Conservation (phyloP, 2,797 vertebrate genomes). For the Myotis planiceps region DNA sequence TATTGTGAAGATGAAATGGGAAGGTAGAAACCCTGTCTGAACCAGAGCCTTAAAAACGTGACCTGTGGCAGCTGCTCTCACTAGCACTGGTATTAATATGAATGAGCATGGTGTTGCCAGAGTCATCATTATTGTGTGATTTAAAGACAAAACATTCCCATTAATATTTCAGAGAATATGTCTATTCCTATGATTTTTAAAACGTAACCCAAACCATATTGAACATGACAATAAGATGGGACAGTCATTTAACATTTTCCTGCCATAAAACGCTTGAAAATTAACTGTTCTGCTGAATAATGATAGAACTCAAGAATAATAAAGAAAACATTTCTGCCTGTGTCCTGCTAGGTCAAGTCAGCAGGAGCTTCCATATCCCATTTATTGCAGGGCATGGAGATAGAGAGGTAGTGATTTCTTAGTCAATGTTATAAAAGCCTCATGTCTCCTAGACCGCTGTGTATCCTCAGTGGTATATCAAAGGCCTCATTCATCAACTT, state of each 20-base stretch:
- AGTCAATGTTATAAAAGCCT: constrained; percentile 42
- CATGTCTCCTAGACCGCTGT: not conserved
- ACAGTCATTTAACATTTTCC: not conserved
- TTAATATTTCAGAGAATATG: constrained; percentile 44
- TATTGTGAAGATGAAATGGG: constrained; percentile 39
- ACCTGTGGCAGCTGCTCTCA: constrained; percentile 21
- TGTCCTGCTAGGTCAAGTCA: not conserved
- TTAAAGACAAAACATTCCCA: constrained; percentile 13
- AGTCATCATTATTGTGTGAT: constrained; percentile 35
- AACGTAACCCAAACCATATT: not conserved
- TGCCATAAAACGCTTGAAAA: constrained; percentile 40
- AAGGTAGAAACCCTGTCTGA: not conserved
- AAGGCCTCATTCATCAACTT: constrained; percentile 26
- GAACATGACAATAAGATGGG: not conserved
- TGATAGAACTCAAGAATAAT: constrained; percentile 40
- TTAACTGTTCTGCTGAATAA: constrained; percentile 31
- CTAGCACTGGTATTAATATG: constrained; percentile 57
- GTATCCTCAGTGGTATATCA: not conserved
- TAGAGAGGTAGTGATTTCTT: not conserved
- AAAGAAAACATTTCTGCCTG: constrained; percentile 4
- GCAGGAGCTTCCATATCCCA: not conserved
- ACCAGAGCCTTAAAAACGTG: constrained; percentile 13
- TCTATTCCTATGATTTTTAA: not conserved
- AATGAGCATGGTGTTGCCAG: constrained; percentile 46
- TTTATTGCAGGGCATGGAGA: not conserved